Conservation (phyloP, 2,888 invertebrate genomes). For the Volucella inanis region DNA sequence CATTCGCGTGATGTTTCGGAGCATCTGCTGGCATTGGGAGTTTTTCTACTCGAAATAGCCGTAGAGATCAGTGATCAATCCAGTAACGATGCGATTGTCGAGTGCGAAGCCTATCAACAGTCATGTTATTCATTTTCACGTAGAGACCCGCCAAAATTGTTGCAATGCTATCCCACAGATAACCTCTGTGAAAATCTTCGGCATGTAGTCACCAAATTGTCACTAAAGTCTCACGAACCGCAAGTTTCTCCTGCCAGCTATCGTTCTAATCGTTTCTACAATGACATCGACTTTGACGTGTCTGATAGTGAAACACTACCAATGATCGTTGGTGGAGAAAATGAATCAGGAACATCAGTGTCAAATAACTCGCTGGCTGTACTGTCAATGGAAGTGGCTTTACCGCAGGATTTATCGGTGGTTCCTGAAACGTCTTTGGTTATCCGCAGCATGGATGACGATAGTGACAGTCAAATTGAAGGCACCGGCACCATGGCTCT, state of each 20-base stretch:
- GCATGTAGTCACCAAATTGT: slow-evolving; percentile 87
- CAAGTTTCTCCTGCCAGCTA: slow-evolving; percentile 85
- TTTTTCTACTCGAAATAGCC: slow-evolving; percentile 94
- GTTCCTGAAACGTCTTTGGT: slow-evolving; percentile 82
- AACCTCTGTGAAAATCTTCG: slow-evolving; percentile 90
- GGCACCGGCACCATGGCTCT: slow-evolving; percentile 77
- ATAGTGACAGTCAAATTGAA: slow-evolving; percentile 78
- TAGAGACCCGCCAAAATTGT: slow-evolving; percentile 81
- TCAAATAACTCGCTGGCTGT: slow-evolving; percentile 78
- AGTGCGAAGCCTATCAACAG: slow-evolving; percentile 79
- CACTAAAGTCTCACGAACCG: slow-evolving; percentile 85
- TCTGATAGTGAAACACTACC: slow-evolving; percentile 85
- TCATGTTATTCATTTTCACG: slow-evolving; percentile 78
- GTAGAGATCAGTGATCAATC: slow-evolving; percentile 83
- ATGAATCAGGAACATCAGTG: slow-evolving; percentile 77
- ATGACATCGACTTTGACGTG: slow-evolving; percentile 91
- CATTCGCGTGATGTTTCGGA: slow-evolving; percentile 90
- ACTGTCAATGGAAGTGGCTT: slow-evolving; percentile 82
- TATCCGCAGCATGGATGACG: slow-evolving; percentile 80
- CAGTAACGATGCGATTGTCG: slow-evolving; percentile 78
- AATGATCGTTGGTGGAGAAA: slow-evolving; percentile 81
- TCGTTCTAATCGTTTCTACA: slow-evolving; percentile 85
- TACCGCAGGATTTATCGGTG: slow-evolving; percentile 83
- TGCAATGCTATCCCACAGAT: slow-evolving; percentile 89
- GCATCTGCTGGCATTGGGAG: slow-evolving; percentile 92